A percentile compares a stretch with the other conserved stretches of the same genome.
These are phyloP conservation scores for Hirtodrosophila cameraria DNA, from an alignment of 2,888 invertebrate species.

Conservation along the genomic window DNA sequence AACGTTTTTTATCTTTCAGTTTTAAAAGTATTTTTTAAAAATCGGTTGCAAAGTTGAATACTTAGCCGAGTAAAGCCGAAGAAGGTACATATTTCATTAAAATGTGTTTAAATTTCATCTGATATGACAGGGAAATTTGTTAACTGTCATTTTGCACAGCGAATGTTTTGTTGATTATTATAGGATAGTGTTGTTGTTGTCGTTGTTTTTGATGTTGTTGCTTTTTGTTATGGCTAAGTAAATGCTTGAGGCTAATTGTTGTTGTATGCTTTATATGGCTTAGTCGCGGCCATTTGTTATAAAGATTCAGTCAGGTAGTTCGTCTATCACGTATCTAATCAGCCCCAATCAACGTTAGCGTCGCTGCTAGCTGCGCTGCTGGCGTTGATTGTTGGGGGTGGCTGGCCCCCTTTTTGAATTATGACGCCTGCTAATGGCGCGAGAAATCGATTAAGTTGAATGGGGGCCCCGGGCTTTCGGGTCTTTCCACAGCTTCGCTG, in stretches of 20 bases:
- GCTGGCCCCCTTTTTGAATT: conserved; percentile 45
- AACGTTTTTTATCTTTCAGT: too few species aligned
- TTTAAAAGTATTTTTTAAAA: too few species aligned
- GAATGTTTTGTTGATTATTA: conserved; percentile 29
- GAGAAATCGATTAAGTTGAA: conserved; percentile 66
- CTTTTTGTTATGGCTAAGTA: too few species aligned
- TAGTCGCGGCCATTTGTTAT: conserved; percentile 49
- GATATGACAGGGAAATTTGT: conserved; percentile 3
- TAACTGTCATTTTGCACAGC: conserved; percentile 4
- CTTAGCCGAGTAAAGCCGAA: too few species aligned
- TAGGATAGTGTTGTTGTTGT: conserved; percentile 25
- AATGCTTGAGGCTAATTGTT: background rate
- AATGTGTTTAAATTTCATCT: conserved; percentile 9
- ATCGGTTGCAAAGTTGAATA: too few species aligned
- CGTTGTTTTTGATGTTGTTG: background rate
- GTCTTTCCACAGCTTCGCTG: conserved; percentile 22
- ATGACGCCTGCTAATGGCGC: conserved; percentile 68
- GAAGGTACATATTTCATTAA: conserved; percentile 1
- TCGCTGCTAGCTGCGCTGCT: conserved; percentile 8
- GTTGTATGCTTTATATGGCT: conserved; percentile 36
- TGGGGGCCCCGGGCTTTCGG: conserved; percentile 1
- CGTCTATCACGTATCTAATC: conserved; percentile 50
- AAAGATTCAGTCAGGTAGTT: conserved; percentile 53
- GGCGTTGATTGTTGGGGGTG: conserved; percentile 34
- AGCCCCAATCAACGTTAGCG: conserved; percentile 7